Evolutionary conservation across 2,113 vertebrate species (phyloP).

Genomic region (Amblyornis subalaris): DNA sequence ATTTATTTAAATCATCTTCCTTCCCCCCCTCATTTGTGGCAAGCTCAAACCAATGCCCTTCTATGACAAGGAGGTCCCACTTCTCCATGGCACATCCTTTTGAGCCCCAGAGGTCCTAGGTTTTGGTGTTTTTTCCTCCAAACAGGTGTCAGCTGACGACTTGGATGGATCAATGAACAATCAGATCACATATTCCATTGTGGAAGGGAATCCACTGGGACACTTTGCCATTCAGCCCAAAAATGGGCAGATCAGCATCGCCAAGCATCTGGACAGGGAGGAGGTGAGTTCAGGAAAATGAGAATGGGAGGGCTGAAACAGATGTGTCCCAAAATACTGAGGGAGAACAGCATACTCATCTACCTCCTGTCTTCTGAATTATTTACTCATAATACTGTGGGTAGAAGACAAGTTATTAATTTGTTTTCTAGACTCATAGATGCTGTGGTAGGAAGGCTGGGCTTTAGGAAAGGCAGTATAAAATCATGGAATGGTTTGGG

Average conservation of each 20-base stretch:
- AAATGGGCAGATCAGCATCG: conserved; percentile 81
- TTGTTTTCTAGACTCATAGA: background rate
- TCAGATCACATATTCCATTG: conserved; percentile 84
- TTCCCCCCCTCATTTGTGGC: background rate
- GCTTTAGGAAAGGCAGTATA: background rate
- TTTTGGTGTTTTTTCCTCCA: background rate
- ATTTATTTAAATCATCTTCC: background rate
- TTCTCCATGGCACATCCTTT: background rate
- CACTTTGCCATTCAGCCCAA: conserved; percentile 85
- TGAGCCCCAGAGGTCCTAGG: background rate
- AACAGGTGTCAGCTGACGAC: conserved; percentile 86
- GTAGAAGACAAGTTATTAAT: background rate
- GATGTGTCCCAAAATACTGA: background rate
- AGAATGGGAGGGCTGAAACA: background rate
- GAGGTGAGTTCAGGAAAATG: conserved; percentile 76
- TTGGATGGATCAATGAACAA: conserved; percentile 86
- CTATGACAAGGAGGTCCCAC: background rate
- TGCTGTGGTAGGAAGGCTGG: background rate
- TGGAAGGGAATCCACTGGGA: conserved; percentile 81
- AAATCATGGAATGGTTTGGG: background rate
- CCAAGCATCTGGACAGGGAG: conserved; percentile 86
- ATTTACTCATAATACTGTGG: background rate
- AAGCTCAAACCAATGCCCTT: background rate
- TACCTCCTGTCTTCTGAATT: background rate
- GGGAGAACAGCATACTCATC: background rate